Percentiles rank a stretch among this genome's conserved stretches.
Evolutionary conservation across 2,113 vertebrate species (phyloP).

Genomic region (Engystomops pustulosus): DNA sequence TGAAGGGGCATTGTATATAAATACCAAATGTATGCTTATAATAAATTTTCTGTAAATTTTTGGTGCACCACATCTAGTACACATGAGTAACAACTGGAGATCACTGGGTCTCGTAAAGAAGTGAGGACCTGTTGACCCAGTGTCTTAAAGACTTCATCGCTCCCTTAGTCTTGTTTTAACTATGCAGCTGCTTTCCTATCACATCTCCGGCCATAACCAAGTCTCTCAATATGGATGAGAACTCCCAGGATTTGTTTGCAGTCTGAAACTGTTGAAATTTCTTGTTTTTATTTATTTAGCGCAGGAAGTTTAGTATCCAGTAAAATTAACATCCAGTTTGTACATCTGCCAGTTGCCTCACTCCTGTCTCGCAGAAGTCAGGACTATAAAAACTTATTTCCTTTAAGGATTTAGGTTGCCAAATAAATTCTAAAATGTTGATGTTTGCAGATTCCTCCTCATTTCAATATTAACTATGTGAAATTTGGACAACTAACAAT

Average conservation of each 20-base stretch:
- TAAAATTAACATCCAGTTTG: conserved; percentile 32
- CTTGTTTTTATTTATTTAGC: conserved; percentile 38
- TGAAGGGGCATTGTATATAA: no score
- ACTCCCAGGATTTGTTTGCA: neutral
- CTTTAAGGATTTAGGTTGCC: neutral
- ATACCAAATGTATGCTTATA: no score
- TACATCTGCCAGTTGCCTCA: conserved; percentile 34
- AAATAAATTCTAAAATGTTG: neutral
- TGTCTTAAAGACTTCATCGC: no score
- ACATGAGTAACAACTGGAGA: no score
- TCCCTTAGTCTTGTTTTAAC: neutral
- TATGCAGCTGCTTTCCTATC: neutral
- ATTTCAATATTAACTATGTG: no score
- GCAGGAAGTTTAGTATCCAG: conserved; percentile 23
- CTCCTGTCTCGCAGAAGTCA: neutral
- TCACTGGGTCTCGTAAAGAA: no score
- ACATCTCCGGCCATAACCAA: neutral
- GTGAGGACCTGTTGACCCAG: no score
- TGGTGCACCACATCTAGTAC: no score
- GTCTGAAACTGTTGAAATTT: neutral
- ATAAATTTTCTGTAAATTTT: no score
- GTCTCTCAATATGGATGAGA: neutral
- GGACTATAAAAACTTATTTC: neutral
- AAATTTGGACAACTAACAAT: no score
- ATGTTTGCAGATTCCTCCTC: neutral